Conservation (phyloP, 2,888 invertebrate species). For the Colostygia pectinataria region DNA sequence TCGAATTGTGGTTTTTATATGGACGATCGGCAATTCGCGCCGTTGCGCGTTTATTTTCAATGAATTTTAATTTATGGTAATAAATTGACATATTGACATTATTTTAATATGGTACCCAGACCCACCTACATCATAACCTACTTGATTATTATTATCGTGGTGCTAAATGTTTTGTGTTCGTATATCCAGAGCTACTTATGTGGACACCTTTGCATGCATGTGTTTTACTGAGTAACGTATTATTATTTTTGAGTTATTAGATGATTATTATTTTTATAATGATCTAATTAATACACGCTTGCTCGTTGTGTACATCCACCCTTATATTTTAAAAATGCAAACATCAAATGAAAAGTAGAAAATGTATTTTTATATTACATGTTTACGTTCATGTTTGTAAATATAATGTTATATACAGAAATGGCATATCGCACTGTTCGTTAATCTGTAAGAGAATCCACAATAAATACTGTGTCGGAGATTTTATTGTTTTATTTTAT, state of each 20-base stretch:
- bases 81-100: no score
- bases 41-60: no score
- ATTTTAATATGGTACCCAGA: no score
- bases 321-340: constrained; percentile 20
- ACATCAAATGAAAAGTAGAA: constrained; percentile 44
- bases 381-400: constrained; percentile 80
- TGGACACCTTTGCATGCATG: not conserved
- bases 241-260: no score
- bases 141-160: constrained; percentile 38
- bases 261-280: constrained; percentile 7
- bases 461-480: constrained; percentile 72
- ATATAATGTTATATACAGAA: constrained; percentile 71
- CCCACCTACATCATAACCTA: no score
- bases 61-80: no score
- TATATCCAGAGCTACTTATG: constrained; percentile 23
- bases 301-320: constrained; percentile 34
- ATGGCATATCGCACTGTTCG: constrained; percentile 79
- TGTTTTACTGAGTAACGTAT: not conserved
- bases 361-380: constrained; percentile 80
- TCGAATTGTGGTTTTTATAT: no score
- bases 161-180: constrained; percentile 64
- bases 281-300: not conserved
- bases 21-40: no score
- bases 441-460: constrained; percentile 68
- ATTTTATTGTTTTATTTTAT: constrained; percentile 52